These are phyloP conservation scores for Leucoraja ocellata DNA, from an alignment of 2,797 vertebrate genomes.

Conservation along the genomic window DNA sequence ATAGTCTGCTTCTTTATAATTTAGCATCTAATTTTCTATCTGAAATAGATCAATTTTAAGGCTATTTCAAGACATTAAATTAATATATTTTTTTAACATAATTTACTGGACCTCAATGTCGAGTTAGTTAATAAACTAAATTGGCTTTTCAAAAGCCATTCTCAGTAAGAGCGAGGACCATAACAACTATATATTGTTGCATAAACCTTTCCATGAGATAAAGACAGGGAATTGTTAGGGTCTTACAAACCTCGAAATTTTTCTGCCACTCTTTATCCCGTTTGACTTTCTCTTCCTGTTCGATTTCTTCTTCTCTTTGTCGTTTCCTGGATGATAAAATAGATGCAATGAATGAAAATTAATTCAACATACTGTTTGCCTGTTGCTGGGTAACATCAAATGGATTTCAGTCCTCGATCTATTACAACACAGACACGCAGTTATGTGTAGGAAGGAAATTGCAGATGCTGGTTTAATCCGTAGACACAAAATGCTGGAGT, in stretches of 20 bases:
- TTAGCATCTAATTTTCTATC: neutral
- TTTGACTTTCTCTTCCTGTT: conserved; percentile 86
- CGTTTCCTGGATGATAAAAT: conserved; percentile 69
- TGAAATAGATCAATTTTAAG: neutral
- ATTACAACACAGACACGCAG: too few relatives aligned
- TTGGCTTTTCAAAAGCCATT: neutral
- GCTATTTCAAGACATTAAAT: neutral
- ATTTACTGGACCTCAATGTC: neutral
- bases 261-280: conserved; percentile 96
- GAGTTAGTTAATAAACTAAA: conserved; percentile 12
- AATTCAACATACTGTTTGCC: too few relatives aligned
- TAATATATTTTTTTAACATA: neutral
- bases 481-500: too few relatives aligned
- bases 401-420: too few relatives aligned
- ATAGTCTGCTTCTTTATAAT: neutral
- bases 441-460: too few relatives aligned
- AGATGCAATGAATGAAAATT: neutral
- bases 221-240: neutral
- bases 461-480: too few relatives aligned
- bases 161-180: neutral
- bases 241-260: conserved; percentile 82
- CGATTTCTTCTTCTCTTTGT: conserved; percentile 93
- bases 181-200: neutral
- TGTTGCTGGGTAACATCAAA: neutral
- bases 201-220: neutral